Base-by-base conservation (phyloP, 1,140 invertebrate genomes). In the Zophobas morio region DNA sequence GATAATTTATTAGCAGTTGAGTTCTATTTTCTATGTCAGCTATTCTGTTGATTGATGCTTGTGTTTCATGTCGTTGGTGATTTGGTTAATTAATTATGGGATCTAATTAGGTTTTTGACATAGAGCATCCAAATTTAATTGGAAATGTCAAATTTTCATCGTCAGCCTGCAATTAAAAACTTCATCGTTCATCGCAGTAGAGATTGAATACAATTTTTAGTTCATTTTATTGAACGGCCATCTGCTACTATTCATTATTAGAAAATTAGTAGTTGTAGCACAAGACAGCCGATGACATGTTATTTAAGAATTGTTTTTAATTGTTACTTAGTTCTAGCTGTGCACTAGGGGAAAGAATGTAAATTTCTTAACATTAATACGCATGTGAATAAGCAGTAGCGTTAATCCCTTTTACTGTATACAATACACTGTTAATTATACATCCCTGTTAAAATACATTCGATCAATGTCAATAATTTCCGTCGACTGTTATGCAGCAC, bases 81-180 rank as follows among this genome's bases (percentile, higher is more conserved):
- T 73, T 42, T 8, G 36, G 54, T 73, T 73, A 54, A 73, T 73
- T 73, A 73, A 73, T 73, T 73, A 73, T 56, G 54, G 35, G 36
- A 73, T 40, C 71, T 73, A 73, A 73, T 73, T 73, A 73, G 39
- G 47, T 73, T 73, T 73, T 73, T 73, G 51, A 73, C 71, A 39
- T 73, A 56, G 20, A 20, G 32, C 49, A 73, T 73, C 49, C 49
- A 40, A 73, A 73, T 73, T 73, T 73, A 73, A 73, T 73, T 73
- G 71, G 71, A 73, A 72, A 73, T 56, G 71, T 73, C 71, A 73
- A 73, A 73, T 73, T 73, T 73, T 73, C 71, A 36, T 54, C 36
- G 54, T 73, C 34, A 73, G 54, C n/a, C 42, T 54, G 46, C 71
- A 73, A 73, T 53, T 54, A 54, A 73, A 73, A 53, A 73, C 37